Evolutionary conservation across 92 coral and sea anemone species (phyloP).

Genomic region (Isaurus tuberculatus): DNA sequence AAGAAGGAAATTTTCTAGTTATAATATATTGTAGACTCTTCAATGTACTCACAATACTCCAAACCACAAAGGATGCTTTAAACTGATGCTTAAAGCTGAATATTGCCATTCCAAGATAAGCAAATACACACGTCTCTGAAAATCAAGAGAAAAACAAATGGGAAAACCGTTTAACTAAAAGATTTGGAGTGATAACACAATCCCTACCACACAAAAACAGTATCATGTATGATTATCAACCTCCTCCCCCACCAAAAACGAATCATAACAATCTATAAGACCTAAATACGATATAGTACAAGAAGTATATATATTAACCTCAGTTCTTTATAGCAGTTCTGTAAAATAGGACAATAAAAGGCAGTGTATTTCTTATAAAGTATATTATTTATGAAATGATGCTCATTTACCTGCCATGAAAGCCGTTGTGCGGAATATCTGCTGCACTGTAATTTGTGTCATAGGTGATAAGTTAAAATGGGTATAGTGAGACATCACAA

Average conservation of each 20-base stretch:
- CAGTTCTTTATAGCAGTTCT: too few relatives aligned
- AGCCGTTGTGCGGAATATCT: conserved; percentile 94
- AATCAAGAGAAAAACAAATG: conserved; percentile 20
- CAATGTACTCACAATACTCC: conserved; percentile 89
- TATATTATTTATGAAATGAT: background rate
- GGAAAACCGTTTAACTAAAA: too few relatives aligned
- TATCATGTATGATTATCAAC: too few relatives aligned
- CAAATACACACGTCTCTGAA: conserved; percentile 97
- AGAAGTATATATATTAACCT: too few relatives aligned
- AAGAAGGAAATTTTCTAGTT: background rate
- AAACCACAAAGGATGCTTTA: conserved; percentile 93
- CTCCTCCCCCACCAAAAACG: too few relatives aligned
- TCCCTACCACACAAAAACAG: background rate
- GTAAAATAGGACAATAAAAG: too few relatives aligned
- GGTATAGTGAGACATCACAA: conserved; percentile 99
- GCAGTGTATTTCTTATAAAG: too few relatives aligned
- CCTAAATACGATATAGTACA: too few relatives aligned
- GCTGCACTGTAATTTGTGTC: conserved; percentile 99
- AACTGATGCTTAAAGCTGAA: conserved; percentile 93
- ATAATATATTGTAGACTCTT: too few relatives aligned
- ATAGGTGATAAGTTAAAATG: conserved; percentile 97
- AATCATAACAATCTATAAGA: too few relatives aligned
- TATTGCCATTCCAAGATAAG: conserved; percentile 99
- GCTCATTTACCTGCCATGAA: conserved; percentile 91
- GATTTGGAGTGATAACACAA: too few relatives aligned